These are phyloP conservation scores for Falco naumanni DNA, from an alignment of 2,797 vertebrate species.

Conservation along the genomic window DNA sequence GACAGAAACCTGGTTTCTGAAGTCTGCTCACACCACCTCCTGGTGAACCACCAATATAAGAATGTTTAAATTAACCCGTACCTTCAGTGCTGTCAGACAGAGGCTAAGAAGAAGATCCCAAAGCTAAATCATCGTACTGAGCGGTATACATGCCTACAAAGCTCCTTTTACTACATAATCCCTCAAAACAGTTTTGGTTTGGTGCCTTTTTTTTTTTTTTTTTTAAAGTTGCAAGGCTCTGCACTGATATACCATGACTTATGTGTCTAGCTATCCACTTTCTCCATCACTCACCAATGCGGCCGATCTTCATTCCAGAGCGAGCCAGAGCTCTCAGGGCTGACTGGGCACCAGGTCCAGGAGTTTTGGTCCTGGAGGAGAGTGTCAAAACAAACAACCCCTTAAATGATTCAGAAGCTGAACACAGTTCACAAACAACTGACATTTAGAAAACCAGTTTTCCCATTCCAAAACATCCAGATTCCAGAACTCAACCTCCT, in stretches of 20 bases:
- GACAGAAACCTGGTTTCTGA: not conserved
- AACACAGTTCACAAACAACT: not conserved
- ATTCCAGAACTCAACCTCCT: not conserved
- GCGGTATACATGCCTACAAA: not conserved
- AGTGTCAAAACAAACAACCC: not conserved
- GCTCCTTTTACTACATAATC: not conserved
- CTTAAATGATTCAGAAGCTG: not conserved
- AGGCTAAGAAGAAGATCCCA: rapidly evolving
- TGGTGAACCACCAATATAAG: not conserved
- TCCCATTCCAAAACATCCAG: not conserved
- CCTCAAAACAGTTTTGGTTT: not conserved
- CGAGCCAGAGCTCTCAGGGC: slow-evolving; percentile 95
- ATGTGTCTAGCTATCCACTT: rapidly evolving
- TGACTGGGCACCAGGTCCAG: slow-evolving; percentile 96
- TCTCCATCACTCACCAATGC: slow-evolving; percentile 86
- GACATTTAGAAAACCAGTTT: not conserved
- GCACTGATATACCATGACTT: rapidly evolving
- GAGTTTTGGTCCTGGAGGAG: slow-evolving; percentile 91
- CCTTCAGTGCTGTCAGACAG: no score
- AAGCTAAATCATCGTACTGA: no score
- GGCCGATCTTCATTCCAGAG: slow-evolving; percentile 98
- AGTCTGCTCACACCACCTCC: not conserved
- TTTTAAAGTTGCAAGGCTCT: not conserved
- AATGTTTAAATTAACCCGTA: not conserved
- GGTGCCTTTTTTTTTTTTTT: not conserved